Evolutionary conservation across 2,113 vertebrate genomes (phyloP), one percentile per base, ranked within the genome.

Genomic region (Protomyctophum bolini): DNA sequence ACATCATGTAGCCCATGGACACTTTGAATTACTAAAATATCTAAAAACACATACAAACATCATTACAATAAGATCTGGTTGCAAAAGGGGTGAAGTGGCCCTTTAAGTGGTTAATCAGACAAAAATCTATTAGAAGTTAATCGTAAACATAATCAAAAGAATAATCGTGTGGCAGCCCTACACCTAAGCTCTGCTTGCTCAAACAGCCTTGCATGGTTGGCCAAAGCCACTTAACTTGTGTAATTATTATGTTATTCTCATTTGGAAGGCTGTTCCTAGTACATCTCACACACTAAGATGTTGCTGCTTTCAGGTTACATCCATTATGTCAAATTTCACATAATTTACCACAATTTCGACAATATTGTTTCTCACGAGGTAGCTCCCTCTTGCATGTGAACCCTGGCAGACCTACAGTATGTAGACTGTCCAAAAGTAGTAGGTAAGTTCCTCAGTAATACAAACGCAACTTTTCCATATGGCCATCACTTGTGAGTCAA

Each of bases 401-500:
- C 14, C 14, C 28, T 48, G 58, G 76, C 58, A 21, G 56, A 11
- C 4, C 10, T 52, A 11, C 12, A 12, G 10, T 10, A 11, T 10
- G 51, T 11, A 52, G 21, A 2, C 21, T 21, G 33, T 41, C 33
- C 51, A 63, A 63, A 8, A 29, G 56, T 6, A 41, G 33, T 41
- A 14, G 2, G 56, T 28, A 14, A 48, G 47, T 21, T 10, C 45
- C 49, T 63, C 33, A 12, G 50, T 33, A 21, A 54, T 49, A 41
- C 33, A 3, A 6, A 41, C 33, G 33, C 33, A 48, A 15, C n/a
- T 6, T 7, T 11, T 67, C 28, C 60, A 68, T 70, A 48, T 78
- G 73, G 66, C 56, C 63, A 0, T 75, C 74, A 65, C 74, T 15
- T 72, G 70, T 56, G 57, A n/a, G 33, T 41, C 6, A 48, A 48